Evolutionary conservation across 2,113 vertebrate genomes (phyloP).

Genomic region (Glaucomys volans): DNA sequence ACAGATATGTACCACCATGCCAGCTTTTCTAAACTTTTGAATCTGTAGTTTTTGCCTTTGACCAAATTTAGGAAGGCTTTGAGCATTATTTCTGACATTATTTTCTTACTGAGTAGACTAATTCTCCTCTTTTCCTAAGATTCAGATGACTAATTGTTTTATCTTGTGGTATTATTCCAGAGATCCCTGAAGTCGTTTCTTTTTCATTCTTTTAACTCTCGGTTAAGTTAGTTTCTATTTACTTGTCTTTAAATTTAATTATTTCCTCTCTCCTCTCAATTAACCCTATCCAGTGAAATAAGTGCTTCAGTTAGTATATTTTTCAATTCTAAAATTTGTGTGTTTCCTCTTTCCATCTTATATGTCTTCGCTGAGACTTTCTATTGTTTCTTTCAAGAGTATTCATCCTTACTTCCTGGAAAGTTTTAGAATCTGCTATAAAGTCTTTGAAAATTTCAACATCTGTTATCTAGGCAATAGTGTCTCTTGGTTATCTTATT

Average conservation of each 20-base stretch:
- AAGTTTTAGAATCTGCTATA: neutral
- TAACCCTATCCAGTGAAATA: neutral
- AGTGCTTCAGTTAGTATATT: neutral
- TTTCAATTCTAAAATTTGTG: conserved; percentile 11
- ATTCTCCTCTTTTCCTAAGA: neutral
- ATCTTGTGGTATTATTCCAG: neutral
- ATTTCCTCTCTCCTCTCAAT: neutral
- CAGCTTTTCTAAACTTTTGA: neutral
- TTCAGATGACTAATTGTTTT: neutral
- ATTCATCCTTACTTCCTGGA: neutral
- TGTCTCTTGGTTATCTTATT: neutral
- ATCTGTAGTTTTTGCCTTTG: conserved; percentile 20
- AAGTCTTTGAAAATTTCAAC: neutral
- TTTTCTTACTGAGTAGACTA: neutral
- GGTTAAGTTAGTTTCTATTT: neutral
- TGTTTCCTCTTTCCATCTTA: neutral
- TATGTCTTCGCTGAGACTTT: conserved; percentile 41
- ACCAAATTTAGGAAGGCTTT: conserved; percentile 30
- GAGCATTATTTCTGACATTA: conserved; percentile 9
- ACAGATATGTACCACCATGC: neutral
- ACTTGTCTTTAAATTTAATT: neutral
- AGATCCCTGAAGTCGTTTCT: neutral
- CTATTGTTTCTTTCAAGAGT: neutral
- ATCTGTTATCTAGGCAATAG: neutral
- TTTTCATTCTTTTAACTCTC: neutral